Percentiles rank a stretch among this genome's conserved stretches.
phyloP scores from a whole-genome alignment of 1,140 invertebrate species.

The Pseudobourletiella spinata region DNA sequence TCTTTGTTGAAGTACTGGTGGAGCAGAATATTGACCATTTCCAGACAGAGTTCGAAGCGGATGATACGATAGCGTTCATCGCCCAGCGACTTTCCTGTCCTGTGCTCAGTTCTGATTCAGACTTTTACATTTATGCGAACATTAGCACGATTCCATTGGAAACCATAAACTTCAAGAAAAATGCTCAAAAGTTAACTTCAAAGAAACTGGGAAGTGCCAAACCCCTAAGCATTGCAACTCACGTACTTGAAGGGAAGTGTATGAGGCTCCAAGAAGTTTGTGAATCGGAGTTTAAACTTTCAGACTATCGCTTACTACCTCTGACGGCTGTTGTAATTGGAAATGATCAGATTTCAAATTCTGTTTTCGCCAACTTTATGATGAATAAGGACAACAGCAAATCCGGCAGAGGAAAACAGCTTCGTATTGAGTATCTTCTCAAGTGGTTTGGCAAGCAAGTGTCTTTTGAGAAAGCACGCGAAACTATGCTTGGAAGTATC shows the following conservation, averaged over 20 bases:
- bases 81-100: conserved; percentile 46
- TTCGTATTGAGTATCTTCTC: conserved; percentile 8
- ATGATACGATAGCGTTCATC: conserved; percentile 44
- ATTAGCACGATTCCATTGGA: conserved; percentile 44
- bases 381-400: neutral
- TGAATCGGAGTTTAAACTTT: conserved; percentile 18
- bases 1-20: conserved; percentile 41
- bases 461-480: conserved; percentile 13
- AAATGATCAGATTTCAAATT: conserved; percentile 21
- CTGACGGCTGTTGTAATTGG: conserved; percentile 25
- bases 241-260: conserved; percentile 4
- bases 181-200: conserved; percentile 4
- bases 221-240: neutral
- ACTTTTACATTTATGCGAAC: conserved; percentile 45
- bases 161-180: conserved; percentile 37
- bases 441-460: conserved; percentile 19
- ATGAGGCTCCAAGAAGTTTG: conserved; percentile 7
- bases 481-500: conserved; percentile 4
- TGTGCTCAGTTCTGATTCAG: conserved; percentile 47
- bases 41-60: conserved; percentile 47
- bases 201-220: neutral
- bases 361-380: conserved; percentile 6
- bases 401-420: neutral
- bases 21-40: conserved; percentile 42
- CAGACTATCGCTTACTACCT: conserved; percentile 16